Evolutionary conservation across 2,888 invertebrate species (phyloP), one percentile per base, ranked within the genome.

Genomic region (Drosophila nigricruria): DNA sequence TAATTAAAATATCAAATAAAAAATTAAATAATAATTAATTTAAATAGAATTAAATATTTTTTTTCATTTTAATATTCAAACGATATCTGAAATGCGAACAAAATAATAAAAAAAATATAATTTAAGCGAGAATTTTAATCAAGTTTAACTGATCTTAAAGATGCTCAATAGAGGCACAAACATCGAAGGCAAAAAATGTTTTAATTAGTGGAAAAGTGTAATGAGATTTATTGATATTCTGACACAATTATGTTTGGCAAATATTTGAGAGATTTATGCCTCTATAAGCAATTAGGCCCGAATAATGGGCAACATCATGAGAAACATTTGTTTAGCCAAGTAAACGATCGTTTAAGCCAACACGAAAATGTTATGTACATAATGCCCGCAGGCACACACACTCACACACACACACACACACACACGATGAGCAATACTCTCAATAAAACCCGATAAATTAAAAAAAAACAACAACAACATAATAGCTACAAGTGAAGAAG

Each of bases 271-370:
- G 61, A 74, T 71, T 77, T 53, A 71, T 71, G 77, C 65, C 60
- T 66, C 49, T 50, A 71, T 65, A n/a, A 66, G 58, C 61, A 77
- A 75, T 77, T 77, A 66, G 56, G 42, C n/a, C 52, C 53, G 16
- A 64, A 65, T 72, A 72, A 77, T 57, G 65, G 65, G 18, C 60
- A 60, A 62, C 61, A 77, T 66, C 72, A 30, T 47, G 70, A 70
- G 62, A 85, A 57, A 61, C 71, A 82, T 79, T 85, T 86, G 71
- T 79, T 72, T 85, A 82, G 82, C 88, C 77, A 85, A 84, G 80
- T 82, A 86, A 81, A 72, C 62, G 73, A 85, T 77, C 81, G 62
- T 81, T 87, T 82, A 82, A 84, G 88, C 52, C 72, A 65, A 65
- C 72, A 77, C 78, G 42, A 62, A 62, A 70, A 74, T 79, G 70